Conservation (phyloP, 2,113 vertebrate species). For the Dunckerocampus dactyliophorus region DNA sequence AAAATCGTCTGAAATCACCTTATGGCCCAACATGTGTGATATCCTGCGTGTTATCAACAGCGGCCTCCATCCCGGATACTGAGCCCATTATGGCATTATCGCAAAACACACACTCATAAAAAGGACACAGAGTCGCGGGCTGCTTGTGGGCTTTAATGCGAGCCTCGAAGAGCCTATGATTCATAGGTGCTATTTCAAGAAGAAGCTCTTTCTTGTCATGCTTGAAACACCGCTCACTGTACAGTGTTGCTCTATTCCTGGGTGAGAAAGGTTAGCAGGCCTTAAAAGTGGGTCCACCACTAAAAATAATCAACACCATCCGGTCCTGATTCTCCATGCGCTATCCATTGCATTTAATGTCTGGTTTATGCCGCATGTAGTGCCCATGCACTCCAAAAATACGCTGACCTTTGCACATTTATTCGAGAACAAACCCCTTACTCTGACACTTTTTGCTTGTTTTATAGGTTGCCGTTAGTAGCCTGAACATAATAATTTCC, state of each 20-base stretch:
- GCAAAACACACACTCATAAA: conserved; percentile 31
- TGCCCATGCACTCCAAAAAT: not conserved
- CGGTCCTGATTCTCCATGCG: conserved; percentile 18
- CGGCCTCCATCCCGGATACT: conserved; percentile 55
- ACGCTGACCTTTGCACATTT: conserved; percentile 12
- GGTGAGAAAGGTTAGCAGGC: conserved; percentile 15
- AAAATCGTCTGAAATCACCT: not conserved
- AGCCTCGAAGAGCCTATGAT: conserved; percentile 37
- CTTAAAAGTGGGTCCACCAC: conserved; percentile 27
- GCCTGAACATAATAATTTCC: conserved; percentile 2
- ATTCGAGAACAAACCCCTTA: conserved; percentile 7
- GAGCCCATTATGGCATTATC: conserved; percentile 60
- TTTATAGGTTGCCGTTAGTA: not conserved
- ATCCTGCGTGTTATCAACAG: conserved; percentile 57
- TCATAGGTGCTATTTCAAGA: conserved; percentile 51
- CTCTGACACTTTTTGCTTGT: not conserved
- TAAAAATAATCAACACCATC: conserved; percentile 51
- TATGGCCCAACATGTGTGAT: conserved; percentile 22
- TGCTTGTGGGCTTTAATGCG: conserved; percentile 50
- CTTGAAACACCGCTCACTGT: conserved; percentile 30
- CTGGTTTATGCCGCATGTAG: conserved; percentile 11
- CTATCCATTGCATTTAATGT: conserved; percentile 34
- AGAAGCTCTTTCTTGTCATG: conserved; percentile 19
- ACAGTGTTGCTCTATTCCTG: conserved; percentile 35
- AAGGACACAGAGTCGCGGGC: conserved; percentile 25